Evolutionary conservation across 2,113 vertebrate species (phyloP).

Genomic region (Pyrgilauda ruficollis): DNA sequence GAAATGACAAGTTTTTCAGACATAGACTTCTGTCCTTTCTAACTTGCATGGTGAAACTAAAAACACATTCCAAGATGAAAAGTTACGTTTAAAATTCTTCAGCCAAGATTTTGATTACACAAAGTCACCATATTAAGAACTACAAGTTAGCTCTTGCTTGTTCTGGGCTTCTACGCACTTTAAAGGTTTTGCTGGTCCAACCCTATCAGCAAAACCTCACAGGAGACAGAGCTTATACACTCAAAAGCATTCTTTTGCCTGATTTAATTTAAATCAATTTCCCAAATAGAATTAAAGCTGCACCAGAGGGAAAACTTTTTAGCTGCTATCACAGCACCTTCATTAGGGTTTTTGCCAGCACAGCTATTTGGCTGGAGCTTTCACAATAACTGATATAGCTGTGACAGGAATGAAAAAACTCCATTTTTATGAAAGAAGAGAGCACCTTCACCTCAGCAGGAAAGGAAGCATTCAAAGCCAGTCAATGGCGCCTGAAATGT

Average conservation of each 20-base stretch:
- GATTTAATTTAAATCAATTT: slow-evolving; percentile 59
- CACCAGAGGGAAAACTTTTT: slow-evolving; percentile 51
- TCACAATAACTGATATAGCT: neutral
- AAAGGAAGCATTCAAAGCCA: neutral
- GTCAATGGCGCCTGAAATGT: neutral
- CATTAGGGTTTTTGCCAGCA: slow-evolving; percentile 46
- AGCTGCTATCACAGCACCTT: slow-evolving; percentile 45
- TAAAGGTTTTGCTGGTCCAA: slow-evolving; percentile 1
- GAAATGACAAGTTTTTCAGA: neutral
- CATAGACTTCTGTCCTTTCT: neutral
- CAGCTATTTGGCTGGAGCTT: slow-evolving; percentile 1
- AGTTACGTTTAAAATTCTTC: neutral
- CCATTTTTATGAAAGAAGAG: neutral
- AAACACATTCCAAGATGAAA: neutral
- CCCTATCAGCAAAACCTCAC: slow-evolving; percentile 23
- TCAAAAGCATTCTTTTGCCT: slow-evolving; percentile 51
- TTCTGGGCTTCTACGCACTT: neutral
- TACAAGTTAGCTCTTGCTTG: slow-evolving; percentile 39
- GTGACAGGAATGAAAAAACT: neutral
- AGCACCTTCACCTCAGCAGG: neutral
- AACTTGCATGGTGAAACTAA: neutral
- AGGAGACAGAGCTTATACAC: slow-evolving; percentile 11
- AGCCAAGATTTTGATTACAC: neutral
- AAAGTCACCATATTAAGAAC: neutral
- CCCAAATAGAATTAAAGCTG: slow-evolving; percentile 51